phyloP scores from a whole-genome alignment of 37 sponge, comb jelly and placozoan genomes.

The Halichondria panicea region DNA sequence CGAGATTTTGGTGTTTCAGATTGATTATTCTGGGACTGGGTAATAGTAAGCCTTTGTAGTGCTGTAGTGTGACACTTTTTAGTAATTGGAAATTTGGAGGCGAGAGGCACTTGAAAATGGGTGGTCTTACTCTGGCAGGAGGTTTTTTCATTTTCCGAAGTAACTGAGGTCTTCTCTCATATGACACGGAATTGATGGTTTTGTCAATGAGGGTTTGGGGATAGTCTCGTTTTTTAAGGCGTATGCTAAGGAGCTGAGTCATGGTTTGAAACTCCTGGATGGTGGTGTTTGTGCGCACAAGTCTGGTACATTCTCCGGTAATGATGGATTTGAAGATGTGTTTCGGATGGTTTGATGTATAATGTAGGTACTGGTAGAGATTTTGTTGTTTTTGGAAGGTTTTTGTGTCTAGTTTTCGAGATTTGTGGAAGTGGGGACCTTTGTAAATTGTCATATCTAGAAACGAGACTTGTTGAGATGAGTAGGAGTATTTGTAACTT shows the following conservation, averaged over 20 bases:
- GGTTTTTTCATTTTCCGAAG: not conserved
- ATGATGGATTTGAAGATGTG: constrained; percentile 1
- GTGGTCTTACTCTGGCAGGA: not conserved
- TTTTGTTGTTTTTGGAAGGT: constrained; percentile 34
- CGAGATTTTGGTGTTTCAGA: not conserved
- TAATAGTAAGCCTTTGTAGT: not conserved
- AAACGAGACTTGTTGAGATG: not conserved
- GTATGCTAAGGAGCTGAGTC: not conserved
- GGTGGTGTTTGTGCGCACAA: constrained; percentile 17
- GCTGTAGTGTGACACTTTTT: constrained; percentile 5
- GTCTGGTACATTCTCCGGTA: constrained; percentile 18
- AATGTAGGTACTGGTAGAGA: constrained; percentile 37
- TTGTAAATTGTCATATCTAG: constrained; percentile 38
- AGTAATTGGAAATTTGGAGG: constrained; percentile 25
- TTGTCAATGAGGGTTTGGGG: constrained; percentile 6
- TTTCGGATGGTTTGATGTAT: constrained; percentile 18
- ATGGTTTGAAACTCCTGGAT: not conserved
- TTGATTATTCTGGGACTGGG: constrained; percentile 4
- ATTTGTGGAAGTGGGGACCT: not conserved
- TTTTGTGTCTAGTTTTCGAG: not conserved
- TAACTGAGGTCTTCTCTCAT: not conserved
- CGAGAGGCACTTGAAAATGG: constrained; percentile 25
- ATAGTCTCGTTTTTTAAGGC: constrained; percentile 24
- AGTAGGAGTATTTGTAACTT: not conserved
- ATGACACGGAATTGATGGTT: not conserved